A percentile compares a stretch with the other conserved stretches of the same genome.
phyloP scores from a whole-genome alignment of 30 jellyfish, hydroid and myxozoan genomes.

The Aurelia aurita complex sp. Pacific region DNA sequence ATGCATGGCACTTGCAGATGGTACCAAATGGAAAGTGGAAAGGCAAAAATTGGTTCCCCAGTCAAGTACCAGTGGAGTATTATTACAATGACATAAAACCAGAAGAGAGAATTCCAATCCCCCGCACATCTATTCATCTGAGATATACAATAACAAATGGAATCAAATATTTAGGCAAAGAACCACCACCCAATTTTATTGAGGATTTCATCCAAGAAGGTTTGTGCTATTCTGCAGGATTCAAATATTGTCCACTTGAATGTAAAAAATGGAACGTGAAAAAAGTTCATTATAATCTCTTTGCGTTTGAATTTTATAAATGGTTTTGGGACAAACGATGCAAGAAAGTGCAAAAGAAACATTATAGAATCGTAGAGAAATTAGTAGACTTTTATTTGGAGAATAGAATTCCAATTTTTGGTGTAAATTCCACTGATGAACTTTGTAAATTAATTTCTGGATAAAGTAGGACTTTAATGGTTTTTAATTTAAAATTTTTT shows the following conservation, averaged over 20 bases:
- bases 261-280: constrained; percentile 39
- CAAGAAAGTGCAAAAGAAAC: constrained; percentile 32
- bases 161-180: constrained; percentile 21
- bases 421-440: too few relatives aligned
- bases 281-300: constrained; percentile 44
- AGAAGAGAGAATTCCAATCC: constrained; percentile 23
- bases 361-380: constrained; percentile 10
- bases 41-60: constrained; percentile 26
- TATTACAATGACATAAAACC: constrained; percentile 30
- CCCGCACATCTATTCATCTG: constrained; percentile 54
- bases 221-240: constrained; percentile 66
- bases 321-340: constrained; percentile 75
- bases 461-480: too few relatives aligned
- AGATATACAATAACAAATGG: constrained; percentile 35
- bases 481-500: too few relatives aligned
- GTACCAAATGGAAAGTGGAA: constrained; percentile 47
- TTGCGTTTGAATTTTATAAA: constrained; percentile 44
- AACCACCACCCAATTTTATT: constrained; percentile 41
- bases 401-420: too few relatives aligned
- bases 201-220: constrained; percentile 64
- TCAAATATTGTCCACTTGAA: constrained; percentile 50
- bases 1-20: constrained; percentile 67
- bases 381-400: constrained; percentile 1
- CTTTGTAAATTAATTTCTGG: too few relatives aligned
- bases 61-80: constrained; percentile 28